Evolutionary conservation across 2,113 vertebrate species (phyloP).

Genomic region (Microcebus jonahi): DNA sequence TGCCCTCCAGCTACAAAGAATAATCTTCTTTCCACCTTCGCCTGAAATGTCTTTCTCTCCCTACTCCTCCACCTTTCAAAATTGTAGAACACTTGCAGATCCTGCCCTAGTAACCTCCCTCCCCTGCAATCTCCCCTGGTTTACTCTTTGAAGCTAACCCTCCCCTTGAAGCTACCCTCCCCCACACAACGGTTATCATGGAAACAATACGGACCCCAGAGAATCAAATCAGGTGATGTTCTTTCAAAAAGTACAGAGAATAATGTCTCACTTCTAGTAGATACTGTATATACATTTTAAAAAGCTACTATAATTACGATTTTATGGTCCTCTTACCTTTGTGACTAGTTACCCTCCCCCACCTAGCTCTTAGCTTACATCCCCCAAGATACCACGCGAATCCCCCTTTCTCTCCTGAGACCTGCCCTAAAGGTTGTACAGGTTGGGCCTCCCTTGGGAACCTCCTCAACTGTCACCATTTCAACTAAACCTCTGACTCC

Average conservation of each 20-base stretch:
- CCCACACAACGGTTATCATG: background rate
- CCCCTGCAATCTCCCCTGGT: background rate
- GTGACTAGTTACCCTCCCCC: background rate
- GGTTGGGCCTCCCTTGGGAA: background rate
- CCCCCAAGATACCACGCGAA: background rate
- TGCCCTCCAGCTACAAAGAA: background rate
- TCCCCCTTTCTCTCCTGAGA: background rate
- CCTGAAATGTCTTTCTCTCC: background rate
- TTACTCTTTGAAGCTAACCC: background rate
- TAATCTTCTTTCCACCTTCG: background rate
- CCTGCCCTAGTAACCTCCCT: background rate
- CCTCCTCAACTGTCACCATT: background rate
- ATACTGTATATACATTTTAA: background rate
- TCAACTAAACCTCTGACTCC: background rate
- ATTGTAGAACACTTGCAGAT: background rate
- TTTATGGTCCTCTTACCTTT: background rate
- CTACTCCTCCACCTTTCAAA: background rate
- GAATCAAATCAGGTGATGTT: background rate
- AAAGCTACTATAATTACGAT: background rate
- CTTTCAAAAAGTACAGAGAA: conserved; percentile 1
- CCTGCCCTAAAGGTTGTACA: background rate
- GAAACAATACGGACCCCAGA: background rate
- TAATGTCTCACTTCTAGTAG: background rate
- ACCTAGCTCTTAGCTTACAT: background rate
- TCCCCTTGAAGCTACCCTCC: background rate